Evolutionary conservation across 2,113 vertebrate genomes (phyloP).

Genomic region (Sceloporus undulatus): DNA sequence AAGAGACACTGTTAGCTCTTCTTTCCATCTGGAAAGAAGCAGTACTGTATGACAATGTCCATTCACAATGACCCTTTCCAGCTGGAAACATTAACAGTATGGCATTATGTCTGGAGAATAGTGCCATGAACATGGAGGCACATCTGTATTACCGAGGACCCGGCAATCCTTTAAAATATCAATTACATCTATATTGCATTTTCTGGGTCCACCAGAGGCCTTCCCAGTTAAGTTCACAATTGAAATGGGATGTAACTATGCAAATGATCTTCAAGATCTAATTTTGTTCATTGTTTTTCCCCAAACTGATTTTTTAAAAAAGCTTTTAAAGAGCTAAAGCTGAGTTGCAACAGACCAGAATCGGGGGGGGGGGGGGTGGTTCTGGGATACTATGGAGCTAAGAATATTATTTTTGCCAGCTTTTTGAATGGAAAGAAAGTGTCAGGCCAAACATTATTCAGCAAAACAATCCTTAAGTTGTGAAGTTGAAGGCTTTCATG

Average conservation of each 20-base stretch:
- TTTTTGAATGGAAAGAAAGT: neutral
- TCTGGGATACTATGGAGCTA: no score
- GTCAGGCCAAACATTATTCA: neutral
- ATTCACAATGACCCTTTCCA: neutral
- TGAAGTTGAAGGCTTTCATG: no score
- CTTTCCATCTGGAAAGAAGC: neutral
- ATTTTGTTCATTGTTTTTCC: neutral
- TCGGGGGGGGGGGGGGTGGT: no score
- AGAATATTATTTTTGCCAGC: neutral
- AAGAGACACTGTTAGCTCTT: rapidly evolving
- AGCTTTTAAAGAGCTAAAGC: neutral
- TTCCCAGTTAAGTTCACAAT: neutral
- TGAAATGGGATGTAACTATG: no score
- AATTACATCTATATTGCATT: neutral
- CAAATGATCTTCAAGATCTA: neutral
- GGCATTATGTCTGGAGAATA: constrained; percentile 2
- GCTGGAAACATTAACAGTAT: neutral
- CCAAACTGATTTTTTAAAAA: no score
- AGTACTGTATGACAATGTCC: neutral
- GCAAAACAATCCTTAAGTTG: neutral
- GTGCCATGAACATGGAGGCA: neutral
- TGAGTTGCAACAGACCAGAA: no score
- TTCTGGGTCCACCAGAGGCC: neutral
- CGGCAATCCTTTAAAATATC: neutral
- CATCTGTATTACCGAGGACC: neutral